Conservation (phyloP, 2,797 vertebrate genomes). For the Iguana delicatissima region DNA sequence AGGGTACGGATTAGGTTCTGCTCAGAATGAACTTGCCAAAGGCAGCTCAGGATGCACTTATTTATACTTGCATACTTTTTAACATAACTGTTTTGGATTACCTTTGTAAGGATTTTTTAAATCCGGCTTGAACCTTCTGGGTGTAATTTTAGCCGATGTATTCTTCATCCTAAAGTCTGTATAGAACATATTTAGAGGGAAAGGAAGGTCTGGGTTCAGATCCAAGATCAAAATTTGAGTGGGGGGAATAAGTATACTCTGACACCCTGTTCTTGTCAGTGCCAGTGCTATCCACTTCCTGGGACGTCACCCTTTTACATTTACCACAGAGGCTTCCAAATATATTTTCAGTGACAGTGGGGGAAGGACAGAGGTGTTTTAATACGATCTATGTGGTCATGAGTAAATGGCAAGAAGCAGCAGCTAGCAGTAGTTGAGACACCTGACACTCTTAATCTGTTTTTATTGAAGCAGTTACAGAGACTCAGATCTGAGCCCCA, state of each 20-base stretch:
- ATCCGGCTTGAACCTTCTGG: background rate
- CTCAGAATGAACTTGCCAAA: slow-evolving; percentile 3
- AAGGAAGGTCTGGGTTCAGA: background rate
- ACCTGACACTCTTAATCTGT: background rate
- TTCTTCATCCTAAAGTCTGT: background rate
- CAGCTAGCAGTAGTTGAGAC: background rate
- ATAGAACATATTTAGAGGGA: background rate
- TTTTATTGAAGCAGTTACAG: background rate
- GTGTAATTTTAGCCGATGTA: background rate
- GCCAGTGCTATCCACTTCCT: background rate
- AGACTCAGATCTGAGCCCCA: background rate
- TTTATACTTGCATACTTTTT: background rate
- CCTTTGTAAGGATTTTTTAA: background rate
- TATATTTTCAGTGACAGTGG: background rate
- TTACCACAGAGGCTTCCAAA: background rate
- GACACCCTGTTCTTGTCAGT: background rate
- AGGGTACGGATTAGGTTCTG: slow-evolving; percentile 22
- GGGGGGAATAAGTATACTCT: too few species aligned
- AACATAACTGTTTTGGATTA: background rate
- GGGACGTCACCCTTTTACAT: background rate
- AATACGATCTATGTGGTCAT: background rate
- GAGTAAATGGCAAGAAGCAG: background rate
- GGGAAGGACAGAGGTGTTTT: background rate
- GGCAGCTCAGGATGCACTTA: background rate
- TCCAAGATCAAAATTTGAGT: background rate